Evolutionary conservation across 2,797 vertebrate genomes (phyloP).

Genomic region (Eptatretus atami): DNA sequence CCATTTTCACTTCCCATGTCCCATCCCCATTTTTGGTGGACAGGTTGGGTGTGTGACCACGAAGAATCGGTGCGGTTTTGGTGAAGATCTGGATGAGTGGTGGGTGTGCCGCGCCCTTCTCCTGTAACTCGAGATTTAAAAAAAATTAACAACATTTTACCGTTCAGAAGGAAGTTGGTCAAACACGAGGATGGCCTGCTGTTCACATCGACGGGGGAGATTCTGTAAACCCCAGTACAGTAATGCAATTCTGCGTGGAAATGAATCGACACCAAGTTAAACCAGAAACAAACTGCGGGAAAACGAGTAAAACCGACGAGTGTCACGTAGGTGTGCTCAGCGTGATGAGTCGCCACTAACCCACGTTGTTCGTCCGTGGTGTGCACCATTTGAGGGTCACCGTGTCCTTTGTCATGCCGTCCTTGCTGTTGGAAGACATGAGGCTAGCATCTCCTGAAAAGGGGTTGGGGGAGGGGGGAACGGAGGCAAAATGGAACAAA

Average conservation of each 20-base stretch:
- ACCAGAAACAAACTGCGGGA: background rate
- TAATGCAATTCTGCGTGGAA: conserved; percentile 52
- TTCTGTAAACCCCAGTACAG: conserved; percentile 78
- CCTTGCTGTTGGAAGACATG: conserved; percentile 36
- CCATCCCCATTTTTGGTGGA: too few species aligned
- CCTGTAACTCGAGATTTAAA: too few species aligned
- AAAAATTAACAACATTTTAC: conserved; percentile 15
- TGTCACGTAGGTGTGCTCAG: too few species aligned
- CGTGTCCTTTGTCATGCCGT: conserved; percentile 60
- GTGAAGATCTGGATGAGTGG: too few species aligned
- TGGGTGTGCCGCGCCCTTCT: too few species aligned
- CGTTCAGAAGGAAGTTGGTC: conserved; percentile 89
- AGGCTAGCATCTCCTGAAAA: background rate
- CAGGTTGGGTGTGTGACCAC: too few species aligned
- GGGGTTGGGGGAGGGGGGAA: background rate
- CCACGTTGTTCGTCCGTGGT: conserved; percentile 57
- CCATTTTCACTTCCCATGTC: too few species aligned
- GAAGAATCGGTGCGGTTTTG: too few species aligned
- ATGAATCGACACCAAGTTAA: background rate
- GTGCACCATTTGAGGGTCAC: conserved; percentile 94
- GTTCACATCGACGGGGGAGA: conserved; percentile 91
- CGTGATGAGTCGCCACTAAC: conserved; percentile 13
- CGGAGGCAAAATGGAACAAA: too few species aligned
- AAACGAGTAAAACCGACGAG: too few species aligned
- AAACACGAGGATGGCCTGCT: conserved; percentile 88